Evolutionary conservation across 2,113 vertebrate genomes (phyloP).

Genomic region (Prochilodus magdalenae): DNA sequence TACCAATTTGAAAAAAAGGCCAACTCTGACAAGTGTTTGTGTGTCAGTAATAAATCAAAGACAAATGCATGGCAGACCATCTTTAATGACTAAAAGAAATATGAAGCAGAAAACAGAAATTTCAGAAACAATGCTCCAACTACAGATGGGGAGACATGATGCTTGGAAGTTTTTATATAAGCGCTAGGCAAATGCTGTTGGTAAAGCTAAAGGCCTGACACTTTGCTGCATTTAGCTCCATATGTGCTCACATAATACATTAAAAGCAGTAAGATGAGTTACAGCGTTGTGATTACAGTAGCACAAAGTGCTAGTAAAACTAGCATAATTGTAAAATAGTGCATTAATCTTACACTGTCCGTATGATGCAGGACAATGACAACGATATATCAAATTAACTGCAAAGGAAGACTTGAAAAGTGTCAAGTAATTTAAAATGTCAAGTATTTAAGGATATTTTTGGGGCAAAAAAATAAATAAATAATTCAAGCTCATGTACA

Average conservation of each 20-base stretch:
- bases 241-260: neutral
- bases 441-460: constrained; percentile 20
- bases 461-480: too few species aligned
- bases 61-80: neutral
- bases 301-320: neutral
- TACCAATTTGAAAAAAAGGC: too few species aligned
- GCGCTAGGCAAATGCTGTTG: neutral
- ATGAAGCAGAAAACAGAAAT: too few species aligned
- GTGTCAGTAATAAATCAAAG: neutral
- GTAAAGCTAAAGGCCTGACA: neutral
- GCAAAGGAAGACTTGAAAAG: neutral
- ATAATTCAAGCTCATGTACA: neutral
- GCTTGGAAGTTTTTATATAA: too few species aligned
- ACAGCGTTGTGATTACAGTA: neutral
- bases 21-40: neutral
- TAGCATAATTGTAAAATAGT: neutral
- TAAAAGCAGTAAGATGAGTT: neutral
- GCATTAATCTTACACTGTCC: neutral
- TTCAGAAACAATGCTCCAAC: neutral
- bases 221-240: neutral
- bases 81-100: constrained; percentile 7
- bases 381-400: neutral
- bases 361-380: neutral
- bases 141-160: too few species aligned
- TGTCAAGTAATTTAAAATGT: neutral